These are phyloP conservation scores for Phenacoccus solenopsis DNA, from an alignment of 1,140 invertebrate genomes.

Conservation along the genomic window DNA sequence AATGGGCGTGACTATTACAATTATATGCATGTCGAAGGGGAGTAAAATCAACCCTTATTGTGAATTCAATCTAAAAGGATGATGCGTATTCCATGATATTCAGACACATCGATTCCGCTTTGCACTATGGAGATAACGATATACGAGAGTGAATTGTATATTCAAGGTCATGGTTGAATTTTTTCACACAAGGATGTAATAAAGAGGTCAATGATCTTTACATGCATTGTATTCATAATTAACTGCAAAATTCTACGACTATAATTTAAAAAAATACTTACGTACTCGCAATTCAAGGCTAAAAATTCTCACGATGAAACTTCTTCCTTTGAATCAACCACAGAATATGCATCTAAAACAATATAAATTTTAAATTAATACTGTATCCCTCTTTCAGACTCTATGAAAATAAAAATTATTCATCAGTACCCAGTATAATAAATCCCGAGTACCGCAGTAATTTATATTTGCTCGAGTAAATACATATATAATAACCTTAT, in stretches of 20 bases:
- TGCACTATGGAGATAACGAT: neutral
- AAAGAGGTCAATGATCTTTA: neutral
- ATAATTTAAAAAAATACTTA: too few species aligned
- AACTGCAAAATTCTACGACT: too few species aligned
- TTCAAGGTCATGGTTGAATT: neutral
- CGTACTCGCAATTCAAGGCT: too few species aligned
- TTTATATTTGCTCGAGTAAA: neutral
- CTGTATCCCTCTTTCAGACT: too few species aligned
- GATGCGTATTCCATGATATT: neutral
- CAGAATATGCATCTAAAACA: too few species aligned
- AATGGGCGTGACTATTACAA: conserved; percentile 1
- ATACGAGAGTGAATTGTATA: neutral
- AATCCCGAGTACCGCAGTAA: conserved; percentile 29
- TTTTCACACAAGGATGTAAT: neutral
- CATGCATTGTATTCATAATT: too few species aligned
- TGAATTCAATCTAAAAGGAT: too few species aligned
- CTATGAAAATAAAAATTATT: conserved; percentile 64
- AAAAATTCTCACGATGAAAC: too few species aligned
- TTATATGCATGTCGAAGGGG: neutral
- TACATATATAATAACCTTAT: conserved; percentile 59
- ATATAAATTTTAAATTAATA: too few species aligned
- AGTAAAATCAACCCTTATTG: neutral
- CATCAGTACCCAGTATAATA: conserved; percentile 60
- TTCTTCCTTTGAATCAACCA: too few species aligned
- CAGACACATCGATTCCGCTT: neutral